Conservation (phyloP, 2,888 invertebrate species). For the Agrotis exclamationis region DNA sequence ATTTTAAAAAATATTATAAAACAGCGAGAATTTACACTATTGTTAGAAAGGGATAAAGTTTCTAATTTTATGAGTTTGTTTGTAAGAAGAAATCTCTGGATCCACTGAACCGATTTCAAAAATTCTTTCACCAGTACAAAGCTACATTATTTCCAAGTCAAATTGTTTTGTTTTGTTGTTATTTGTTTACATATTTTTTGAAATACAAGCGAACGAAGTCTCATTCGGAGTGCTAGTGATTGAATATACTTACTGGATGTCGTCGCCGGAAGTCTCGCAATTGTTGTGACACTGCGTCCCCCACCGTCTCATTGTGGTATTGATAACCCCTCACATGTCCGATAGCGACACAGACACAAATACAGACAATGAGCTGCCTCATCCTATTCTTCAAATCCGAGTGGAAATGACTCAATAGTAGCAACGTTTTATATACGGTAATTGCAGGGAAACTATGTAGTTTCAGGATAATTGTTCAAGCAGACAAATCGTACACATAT, state of each 20-base stretch:
- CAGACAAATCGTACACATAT: background rate
- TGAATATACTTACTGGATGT: conserved; percentile 32
- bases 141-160: no score
- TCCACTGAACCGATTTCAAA: no score
- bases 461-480: conserved; percentile 8
- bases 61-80: no score
- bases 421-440: conserved; percentile 19
- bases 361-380: conserved; percentile 12
- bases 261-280: conserved; percentile 29
- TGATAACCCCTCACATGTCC: conserved; percentile 20
- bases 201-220: no score
- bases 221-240: no score
- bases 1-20: no score
- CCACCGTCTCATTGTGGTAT: conserved; percentile 28
- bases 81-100: no score
- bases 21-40: no score
- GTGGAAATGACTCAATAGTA: conserved; percentile 6
- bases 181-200: no score
- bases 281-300: conserved; percentile 33
- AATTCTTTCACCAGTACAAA: no score
- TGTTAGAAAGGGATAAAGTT: no score
- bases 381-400: conserved; percentile 8
- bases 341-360: conserved; percentile 24
- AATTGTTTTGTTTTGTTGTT: no score
- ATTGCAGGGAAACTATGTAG: conserved; percentile 12